Conservation (phyloP, 2,888 invertebrate species). For the Disparrhopalites patrizii region DNA sequence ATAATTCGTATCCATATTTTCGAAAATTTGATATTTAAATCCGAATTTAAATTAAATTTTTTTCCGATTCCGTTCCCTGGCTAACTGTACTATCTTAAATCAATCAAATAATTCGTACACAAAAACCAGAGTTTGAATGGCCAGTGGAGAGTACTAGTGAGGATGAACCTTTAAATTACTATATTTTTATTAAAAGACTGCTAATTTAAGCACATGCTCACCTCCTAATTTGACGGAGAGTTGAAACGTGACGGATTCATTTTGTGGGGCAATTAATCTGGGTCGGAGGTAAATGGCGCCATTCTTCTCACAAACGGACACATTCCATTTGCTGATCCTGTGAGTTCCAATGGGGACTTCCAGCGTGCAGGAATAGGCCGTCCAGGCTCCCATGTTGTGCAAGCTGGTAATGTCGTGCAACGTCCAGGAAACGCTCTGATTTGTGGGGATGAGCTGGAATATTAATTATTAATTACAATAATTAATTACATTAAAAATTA, state of each 20-base stretch:
- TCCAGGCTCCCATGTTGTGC: neutral
- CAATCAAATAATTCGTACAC: too few species aligned
- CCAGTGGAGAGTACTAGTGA: too few species aligned
- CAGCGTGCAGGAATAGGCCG: slow-evolving; percentile 18
- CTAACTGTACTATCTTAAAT: too few species aligned
- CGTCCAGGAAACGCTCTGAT: slow-evolving; percentile 20
- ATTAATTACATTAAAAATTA: neutral
- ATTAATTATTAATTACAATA: neutral
- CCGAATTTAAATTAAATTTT: neutral
- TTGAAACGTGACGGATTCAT: slow-evolving; percentile 22
- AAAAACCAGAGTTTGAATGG: too few species aligned
- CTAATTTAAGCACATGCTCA: neutral
- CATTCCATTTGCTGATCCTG: slow-evolving; percentile 17
- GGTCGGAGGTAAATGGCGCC: slow-evolving; percentile 12
- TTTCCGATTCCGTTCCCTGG: too few species aligned
- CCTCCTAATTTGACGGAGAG: slow-evolving; percentile 15
- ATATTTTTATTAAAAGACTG: neutral
- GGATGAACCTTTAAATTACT: too few species aligned
- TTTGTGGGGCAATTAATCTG: slow-evolving; percentile 7
- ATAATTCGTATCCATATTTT: too few species aligned
- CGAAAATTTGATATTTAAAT: too few species aligned
- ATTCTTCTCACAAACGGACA: slow-evolving; percentile 4
- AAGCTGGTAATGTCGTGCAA: neutral
- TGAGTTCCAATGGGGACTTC: slow-evolving; percentile 14
- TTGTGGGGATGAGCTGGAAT: slow-evolving; percentile 13